Conservation (phyloP, 2,888 invertebrate genomes). For the Lasius fuliginosus region DNA sequence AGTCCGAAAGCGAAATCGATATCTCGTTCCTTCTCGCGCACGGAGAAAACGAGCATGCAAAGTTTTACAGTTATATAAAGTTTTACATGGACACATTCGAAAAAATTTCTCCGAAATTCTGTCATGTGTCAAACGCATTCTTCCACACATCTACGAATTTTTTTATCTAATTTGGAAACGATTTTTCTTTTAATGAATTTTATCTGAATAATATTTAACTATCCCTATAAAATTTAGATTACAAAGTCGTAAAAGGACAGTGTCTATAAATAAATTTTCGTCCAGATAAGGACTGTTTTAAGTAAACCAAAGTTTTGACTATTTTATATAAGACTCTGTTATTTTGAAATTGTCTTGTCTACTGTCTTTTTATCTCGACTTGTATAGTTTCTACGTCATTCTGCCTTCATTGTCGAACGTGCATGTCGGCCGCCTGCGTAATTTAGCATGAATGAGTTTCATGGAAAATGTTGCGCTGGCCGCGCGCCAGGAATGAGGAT, state of each 20-base stretch:
- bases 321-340: neutral
- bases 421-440: slow-evolving; percentile 21
- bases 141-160: neutral
- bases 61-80: no score
- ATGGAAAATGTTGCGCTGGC: slow-evolving; percentile 46
- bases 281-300: neutral
- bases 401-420: neutral
- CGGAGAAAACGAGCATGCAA: neutral
- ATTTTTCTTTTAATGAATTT: neutral
- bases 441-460: slow-evolving; percentile 44
- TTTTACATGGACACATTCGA: neutral
- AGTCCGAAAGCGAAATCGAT: slow-evolving; percentile 41
- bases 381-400: neutral
- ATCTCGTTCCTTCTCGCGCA: neutral
- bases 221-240: neutral
- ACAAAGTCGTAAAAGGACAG: neutral
- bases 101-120: neutral
- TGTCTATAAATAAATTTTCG: neutral
- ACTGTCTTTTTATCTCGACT: neutral
- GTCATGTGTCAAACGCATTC: neutral
- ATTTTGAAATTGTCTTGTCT: no score
- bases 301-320: neutral
- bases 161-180: neutral
- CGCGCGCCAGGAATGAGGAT: slow-evolving; percentile 40
- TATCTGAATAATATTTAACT: neutral